Evolutionary conservation across 2,888 invertebrate species (phyloP), one percentile per base, ranked within the genome.

Genomic region (Agriopis aurantiaria): DNA sequence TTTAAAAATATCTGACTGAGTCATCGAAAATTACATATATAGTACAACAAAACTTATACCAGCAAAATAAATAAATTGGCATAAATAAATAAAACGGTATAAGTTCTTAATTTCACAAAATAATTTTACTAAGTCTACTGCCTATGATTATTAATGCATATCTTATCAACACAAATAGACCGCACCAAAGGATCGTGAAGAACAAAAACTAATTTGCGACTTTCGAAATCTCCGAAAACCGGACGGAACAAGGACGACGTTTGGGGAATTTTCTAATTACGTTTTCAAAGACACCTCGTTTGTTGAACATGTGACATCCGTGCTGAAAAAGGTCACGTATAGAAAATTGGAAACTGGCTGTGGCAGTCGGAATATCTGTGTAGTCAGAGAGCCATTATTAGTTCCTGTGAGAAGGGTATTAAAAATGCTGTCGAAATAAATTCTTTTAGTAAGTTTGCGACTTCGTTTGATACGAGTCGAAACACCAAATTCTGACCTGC

Each of bases 211-310:
- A 92, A 93, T 93, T 91, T 91, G 87, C 81, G 83, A 87, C 85
- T 88, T 85, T 84, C 85, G 75, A 78, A 78, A 78, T 83, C 82
- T 81, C 81, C 82, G 78, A 76, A 86, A 85, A 81, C 87, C 84
- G 82, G 87, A 88, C 84, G 61, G 60, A 63, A 33, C 59, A 49
- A 56, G 14, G 33, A 17, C 83, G 90, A 87, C 91, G 89, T 91
- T 93, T 83, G 89, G 91, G 91, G 93, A 93, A 93, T 93, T 94
- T 93, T 92, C 93, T 93, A 94, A 94, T 94, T 93, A 93, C 93
- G 91, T 91, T 91, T 91, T 91, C 92, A 93, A 93, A 93, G 93
- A 93, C 92, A 92, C 90, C 92, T 94, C 93, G 92, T 91, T 91
- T 89, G 90, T 89, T 84, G 91, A 91, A 86, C 89, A 91, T 92